Base-by-base conservation (phyloP, 2,888 invertebrate species). In the Drepanosiphum platanoidis region DNA sequence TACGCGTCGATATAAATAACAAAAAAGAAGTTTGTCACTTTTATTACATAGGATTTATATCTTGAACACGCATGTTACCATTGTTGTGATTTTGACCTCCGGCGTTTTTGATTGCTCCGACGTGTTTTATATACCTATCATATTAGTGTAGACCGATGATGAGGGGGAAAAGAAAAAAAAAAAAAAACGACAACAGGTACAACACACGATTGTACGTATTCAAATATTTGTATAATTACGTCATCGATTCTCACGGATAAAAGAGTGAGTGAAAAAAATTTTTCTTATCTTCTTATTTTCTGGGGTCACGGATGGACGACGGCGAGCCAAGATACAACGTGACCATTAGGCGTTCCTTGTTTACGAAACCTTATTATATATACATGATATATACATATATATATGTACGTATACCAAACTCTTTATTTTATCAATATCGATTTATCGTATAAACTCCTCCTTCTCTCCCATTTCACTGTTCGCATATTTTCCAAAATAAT, bases 211-310 rank as follows among this genome's bases (percentile, higher is more conserved):
- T 79, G 66, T 79, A 66, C 58, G 58, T 80, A 75, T 83, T 83
- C 36, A 83, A 83, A 83, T 83, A 83, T 83, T 75, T 83, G 42
- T 64, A 61, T 83, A 75, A 75, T 83, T 83, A 83, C 75, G 75
- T 83, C 83, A 79, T 79, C 66, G 78, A 79, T 79, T 72, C 82
- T 72, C 58, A 70, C 46, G 32, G 80, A 80, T 80, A 80, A 79
- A 64, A 79, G 52, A 79, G 39, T 32, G 36, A 18, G 61, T 64
- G 64, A 58, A 64, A 72, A 81, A 32, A 81, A 64, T 64, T 64
- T 39, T 18, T 82, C 82, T 46, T 83, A 81, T 81, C 80, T 83
- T 66, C 75, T 66, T 52, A 66, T 75, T 75, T 66, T 75, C 46
- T 74, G 52, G 75, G 74, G 74, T 83, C 74, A 83, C 83, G 75